Conservation (phyloP, 2,888 invertebrate species). For the Atethmia centrago region DNA sequence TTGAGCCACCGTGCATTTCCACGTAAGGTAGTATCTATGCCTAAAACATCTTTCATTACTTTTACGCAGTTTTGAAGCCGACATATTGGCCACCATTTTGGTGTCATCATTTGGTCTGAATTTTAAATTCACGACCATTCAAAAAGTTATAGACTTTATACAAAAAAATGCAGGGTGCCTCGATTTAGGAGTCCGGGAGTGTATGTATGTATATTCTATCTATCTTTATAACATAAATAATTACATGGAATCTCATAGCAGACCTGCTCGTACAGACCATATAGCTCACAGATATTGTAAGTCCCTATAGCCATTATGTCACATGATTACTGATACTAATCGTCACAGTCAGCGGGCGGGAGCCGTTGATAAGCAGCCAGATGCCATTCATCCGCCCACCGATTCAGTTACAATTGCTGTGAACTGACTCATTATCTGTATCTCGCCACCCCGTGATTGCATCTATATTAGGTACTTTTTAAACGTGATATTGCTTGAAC, state of each 20-base stretch:
- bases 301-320: slow-evolving; percentile 35
- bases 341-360: slow-evolving; percentile 71
- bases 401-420: slow-evolving; percentile 80
- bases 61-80: background rate
- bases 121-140: too few species aligned
- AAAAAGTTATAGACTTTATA: too few species aligned
- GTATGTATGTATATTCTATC: too few species aligned
- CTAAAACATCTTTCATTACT: background rate
- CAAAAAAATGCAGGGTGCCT: background rate
- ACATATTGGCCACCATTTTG: background rate
- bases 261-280: background rate
- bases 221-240: background rate
- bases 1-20: background rate
- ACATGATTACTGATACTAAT: slow-evolving; percentile 62
- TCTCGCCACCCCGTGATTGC: slow-evolving; percentile 54
- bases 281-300: background rate
- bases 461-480: slow-evolving; percentile 29
- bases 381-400: slow-evolving; percentile 83
- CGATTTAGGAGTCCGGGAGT: too few species aligned
- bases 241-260: background rate
- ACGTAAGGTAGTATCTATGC: background rate
- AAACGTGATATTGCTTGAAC: slow-evolving; percentile 15
- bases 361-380: slow-evolving; percentile 82
- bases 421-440: slow-evolving; percentile 59
- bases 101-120: background rate